Evolutionary conservation across 2,888 invertebrate genomes (phyloP).

Genomic region (Byasa hedistus): DNA sequence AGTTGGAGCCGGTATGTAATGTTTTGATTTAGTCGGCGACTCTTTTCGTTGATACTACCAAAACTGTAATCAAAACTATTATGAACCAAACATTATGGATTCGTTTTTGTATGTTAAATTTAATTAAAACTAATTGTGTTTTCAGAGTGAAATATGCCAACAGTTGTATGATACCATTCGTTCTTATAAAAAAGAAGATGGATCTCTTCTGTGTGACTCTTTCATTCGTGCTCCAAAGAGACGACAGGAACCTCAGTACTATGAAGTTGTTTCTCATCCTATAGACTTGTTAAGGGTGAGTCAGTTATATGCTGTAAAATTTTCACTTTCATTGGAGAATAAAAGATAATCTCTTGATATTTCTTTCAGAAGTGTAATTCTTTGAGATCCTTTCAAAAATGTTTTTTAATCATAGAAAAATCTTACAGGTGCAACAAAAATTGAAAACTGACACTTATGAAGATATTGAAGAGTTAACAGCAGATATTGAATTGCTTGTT

Average conservation of each 20-base stretch:
- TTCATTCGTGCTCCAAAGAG: slow-evolving; percentile 97
- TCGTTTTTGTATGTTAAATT: background rate
- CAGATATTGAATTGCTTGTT: slow-evolving; percentile 94
- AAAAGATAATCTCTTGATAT: background rate
- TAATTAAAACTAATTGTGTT: slow-evolving; percentile 32
- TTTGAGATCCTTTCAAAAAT: background rate
- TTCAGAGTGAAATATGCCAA: slow-evolving; percentile 91
- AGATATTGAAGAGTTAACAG: slow-evolving; percentile 93
- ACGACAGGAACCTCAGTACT: slow-evolving; percentile 93
- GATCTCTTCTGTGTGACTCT: slow-evolving; percentile 92
- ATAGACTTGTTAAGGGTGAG: slow-evolving; percentile 92
- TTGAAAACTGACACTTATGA: slow-evolving; percentile 98
- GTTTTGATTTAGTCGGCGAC: background rate
- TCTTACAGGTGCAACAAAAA: slow-evolving; percentile 91
- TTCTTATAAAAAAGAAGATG: slow-evolving; percentile 95
- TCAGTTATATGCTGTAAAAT: slow-evolving; percentile 12
- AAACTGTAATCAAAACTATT: background rate
- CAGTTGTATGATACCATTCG: slow-evolving; percentile 95
- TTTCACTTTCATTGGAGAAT: background rate
- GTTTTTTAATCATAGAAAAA: background rate
- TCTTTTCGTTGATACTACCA: background rate
- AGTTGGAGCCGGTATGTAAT: slow-evolving; percentile 87
- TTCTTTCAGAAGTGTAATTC: background rate
- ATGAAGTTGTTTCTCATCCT: slow-evolving; percentile 95
- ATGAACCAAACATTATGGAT: background rate